Conservation (phyloP, 1,140 invertebrate genomes). For the Babylonia areolata region DNA sequence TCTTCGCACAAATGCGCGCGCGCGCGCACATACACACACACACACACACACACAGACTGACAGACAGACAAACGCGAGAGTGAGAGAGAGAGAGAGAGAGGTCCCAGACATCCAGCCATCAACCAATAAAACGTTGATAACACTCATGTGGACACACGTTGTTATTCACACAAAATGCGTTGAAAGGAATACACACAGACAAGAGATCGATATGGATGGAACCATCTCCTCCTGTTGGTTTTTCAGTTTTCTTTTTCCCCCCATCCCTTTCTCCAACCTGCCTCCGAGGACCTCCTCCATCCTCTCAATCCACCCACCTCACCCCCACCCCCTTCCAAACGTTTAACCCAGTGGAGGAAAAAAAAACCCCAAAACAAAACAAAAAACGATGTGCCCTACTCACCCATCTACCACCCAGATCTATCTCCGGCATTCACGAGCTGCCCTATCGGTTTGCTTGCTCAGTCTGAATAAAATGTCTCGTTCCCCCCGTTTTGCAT, state of each 20-base stretch:
- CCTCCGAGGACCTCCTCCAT: not conserved
- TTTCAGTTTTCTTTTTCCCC: not conserved
- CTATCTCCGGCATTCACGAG: not conserved
- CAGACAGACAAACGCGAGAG: too few species aligned
- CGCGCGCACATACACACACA: slow-evolving; percentile 20
- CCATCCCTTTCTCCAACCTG: not conserved
- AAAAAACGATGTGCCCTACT: too few species aligned
- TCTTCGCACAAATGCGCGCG: not conserved
- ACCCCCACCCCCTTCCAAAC: not conserved
- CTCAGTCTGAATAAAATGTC: slow-evolving; percentile 17
- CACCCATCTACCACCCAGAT: not conserved
- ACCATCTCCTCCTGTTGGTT: not conserved
- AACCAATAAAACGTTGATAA: too few species aligned
- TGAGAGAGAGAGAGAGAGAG: too few species aligned
- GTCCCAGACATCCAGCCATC: too few species aligned
- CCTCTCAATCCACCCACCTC: not conserved
- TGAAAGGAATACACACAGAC: too few species aligned
- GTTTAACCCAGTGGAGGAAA: not conserved
- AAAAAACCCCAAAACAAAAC: too few species aligned
- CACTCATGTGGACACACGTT: too few species aligned
- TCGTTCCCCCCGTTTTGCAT: slow-evolving; percentile 2
- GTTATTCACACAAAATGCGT: too few species aligned
- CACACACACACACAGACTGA: slow-evolving; percentile 25
- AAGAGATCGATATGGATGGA: too few species aligned
- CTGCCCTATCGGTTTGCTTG: not conserved